Percentiles rank a stretch among this genome's conserved stretches.
Evolutionary conservation across 2,797 vertebrate genomes (phyloP).

Genomic region (Phrynocephalus guinanensis): DNA sequence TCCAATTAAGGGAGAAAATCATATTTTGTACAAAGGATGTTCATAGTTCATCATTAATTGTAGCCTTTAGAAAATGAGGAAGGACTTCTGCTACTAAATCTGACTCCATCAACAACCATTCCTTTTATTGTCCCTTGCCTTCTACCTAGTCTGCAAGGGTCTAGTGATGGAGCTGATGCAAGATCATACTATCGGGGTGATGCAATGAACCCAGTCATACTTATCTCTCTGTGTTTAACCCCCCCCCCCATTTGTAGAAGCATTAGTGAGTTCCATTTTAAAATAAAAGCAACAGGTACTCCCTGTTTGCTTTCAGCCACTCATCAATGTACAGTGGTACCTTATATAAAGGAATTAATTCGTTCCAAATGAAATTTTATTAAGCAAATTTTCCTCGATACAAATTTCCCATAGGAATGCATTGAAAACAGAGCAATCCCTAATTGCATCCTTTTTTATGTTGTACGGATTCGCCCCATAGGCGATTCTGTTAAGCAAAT

Average conservation of each 20-base stretch:
- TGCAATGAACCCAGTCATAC: neutral
- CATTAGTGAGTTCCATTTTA: neutral
- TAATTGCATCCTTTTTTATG: no score
- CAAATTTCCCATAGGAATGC: no score
- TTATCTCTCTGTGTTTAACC: neutral
- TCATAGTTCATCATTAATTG: neutral
- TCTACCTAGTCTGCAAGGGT: neutral
- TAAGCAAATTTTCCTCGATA: no score
- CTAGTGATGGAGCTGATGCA: neutral
- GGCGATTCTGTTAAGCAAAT: no score
- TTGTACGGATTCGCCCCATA: no score
- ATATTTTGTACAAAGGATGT: neutral
- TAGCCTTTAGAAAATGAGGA: neutral
- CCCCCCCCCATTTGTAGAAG: neutral
- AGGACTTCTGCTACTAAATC: neutral
- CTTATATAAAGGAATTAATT: no score
- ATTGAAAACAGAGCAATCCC: no score
- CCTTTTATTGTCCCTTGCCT: neutral
- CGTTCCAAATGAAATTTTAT: no score
- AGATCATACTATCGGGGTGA: neutral
- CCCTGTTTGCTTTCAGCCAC: neutral
- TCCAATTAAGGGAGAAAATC: neutral
- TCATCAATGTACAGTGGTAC: neutral
- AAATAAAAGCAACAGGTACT: neutral
- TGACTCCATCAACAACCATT: neutral